Conservation (phyloP, 2,888 invertebrate genomes). For the Bellardia bayeri region DNA sequence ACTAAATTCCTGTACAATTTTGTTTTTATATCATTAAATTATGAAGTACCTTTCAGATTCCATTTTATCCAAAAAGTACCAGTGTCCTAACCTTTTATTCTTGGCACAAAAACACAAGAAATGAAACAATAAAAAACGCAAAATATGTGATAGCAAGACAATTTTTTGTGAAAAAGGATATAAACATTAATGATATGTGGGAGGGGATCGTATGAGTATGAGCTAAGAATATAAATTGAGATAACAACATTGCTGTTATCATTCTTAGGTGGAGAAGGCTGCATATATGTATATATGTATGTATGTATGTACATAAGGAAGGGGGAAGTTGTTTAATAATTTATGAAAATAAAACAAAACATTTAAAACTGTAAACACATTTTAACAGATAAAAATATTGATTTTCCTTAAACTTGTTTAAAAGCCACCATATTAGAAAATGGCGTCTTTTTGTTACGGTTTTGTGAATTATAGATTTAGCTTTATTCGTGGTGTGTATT, state of each 20-base stretch:
- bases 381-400: background rate
- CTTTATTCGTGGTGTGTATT: background rate
- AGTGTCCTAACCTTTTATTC: background rate
- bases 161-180: conserved; percentile 39
- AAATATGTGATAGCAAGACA: conserved; percentile 24
- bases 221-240: conserved; percentile 28
- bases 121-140: conserved; percentile 16
- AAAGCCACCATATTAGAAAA: background rate
- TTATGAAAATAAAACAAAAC: background rate
- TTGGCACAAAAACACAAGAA: background rate
- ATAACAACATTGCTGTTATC: conserved; percentile 6
- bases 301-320: too few relatives aligned
- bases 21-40: background rate
- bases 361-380: background rate
- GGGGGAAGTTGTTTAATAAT: background rate
- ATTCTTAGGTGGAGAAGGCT: background rate
- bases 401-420: background rate
- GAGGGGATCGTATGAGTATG: background rate
- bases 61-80: background rate
- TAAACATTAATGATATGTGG: conserved; percentile 13
- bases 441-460: background rate
- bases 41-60: background rate
- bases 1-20: too few relatives aligned
- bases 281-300: too few relatives aligned
- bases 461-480: background rate